Conservation (phyloP, 2,888 invertebrate genomes). For the Acrobasis suavella region DNA sequence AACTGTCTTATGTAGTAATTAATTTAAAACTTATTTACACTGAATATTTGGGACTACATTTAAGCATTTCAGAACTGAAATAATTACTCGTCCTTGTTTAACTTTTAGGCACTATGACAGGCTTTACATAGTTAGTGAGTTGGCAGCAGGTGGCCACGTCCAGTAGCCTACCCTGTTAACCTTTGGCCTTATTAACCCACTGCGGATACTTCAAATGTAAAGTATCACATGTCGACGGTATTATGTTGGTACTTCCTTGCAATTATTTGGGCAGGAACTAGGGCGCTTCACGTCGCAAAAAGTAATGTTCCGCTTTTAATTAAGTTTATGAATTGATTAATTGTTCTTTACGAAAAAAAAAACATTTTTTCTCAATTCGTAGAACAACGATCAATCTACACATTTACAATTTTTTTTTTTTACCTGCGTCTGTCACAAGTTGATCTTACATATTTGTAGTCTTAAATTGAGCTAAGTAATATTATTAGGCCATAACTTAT, state of each 20-base stretch:
- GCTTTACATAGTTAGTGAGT: constrained; percentile 11
- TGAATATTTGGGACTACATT: too few species aligned
- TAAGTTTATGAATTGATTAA: not conserved
- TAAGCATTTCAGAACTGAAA: not conserved
- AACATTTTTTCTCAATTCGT: too few species aligned
- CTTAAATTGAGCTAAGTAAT: too few species aligned
- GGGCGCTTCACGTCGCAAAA: not conserved
- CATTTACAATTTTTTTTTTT: too few species aligned
- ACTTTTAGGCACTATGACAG: constrained; percentile 2
- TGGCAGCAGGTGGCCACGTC: constrained; percentile 10
- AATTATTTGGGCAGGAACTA: not conserved
- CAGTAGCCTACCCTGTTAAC: constrained; percentile 6
- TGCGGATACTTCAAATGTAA: constrained; percentile 14
- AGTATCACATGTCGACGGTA: not conserved
- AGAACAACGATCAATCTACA: too few species aligned
- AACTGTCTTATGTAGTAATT: too few species aligned
- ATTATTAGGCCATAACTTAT: too few species aligned
- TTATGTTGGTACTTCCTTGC: not conserved
- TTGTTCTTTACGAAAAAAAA: not conserved
- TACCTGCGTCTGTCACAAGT: too few species aligned
- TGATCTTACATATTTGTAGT: too few species aligned
- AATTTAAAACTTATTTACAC: too few species aligned
- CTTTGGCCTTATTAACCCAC: constrained; percentile 18
- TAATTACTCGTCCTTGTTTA: not conserved
- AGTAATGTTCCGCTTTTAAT: not conserved